phyloP scores from a whole-genome alignment of 2,113 vertebrate genomes.

The Ageneiosus marmoratus region DNA sequence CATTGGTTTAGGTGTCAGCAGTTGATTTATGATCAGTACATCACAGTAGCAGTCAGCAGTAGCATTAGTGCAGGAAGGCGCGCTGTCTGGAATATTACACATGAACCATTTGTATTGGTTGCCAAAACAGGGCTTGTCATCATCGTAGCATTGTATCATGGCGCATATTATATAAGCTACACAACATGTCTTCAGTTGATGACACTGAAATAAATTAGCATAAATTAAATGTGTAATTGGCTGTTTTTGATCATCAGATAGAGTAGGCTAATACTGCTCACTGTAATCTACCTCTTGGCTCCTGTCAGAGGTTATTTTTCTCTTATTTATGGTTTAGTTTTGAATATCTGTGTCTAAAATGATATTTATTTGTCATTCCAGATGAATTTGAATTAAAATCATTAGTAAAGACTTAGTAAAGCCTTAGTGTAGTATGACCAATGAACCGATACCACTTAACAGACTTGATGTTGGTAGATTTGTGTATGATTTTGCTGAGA shows the following conservation, averaged over 20 bases:
- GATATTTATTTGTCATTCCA: conserved; percentile 20
- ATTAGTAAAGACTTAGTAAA: not conserved
- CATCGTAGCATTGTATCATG: conserved; percentile 5
- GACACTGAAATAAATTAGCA: conserved; percentile 49
- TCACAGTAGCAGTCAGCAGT: not conserved
- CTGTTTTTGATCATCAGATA: not conserved
- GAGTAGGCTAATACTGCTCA: conserved; percentile 17
- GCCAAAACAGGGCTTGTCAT: not conserved
- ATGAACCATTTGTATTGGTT: not conserved
- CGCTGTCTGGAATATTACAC: not conserved
- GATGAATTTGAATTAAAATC: not conserved
- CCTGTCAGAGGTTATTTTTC: conserved; percentile 15
- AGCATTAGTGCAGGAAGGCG: not conserved
- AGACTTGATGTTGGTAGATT: not conserved
- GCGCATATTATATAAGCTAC: conserved; percentile 29
- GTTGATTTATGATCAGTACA: conserved; percentile 20
- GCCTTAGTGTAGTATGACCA: not conserved
- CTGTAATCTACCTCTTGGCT: conserved; percentile 41
- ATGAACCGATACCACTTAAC: conserved; percentile 24
- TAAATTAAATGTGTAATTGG: conserved; percentile 22
- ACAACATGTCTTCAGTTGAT: conserved; percentile 32
- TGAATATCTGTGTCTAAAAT: conserved; percentile 21
- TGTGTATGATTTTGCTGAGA: not conserved
- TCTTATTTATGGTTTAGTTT: conserved; percentile 26
- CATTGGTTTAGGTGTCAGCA: conserved; percentile 7